These are phyloP conservation scores for Diplazon laetatorius DNA, from an alignment of 2,888 invertebrate species.

Conservation along the genomic window DNA sequence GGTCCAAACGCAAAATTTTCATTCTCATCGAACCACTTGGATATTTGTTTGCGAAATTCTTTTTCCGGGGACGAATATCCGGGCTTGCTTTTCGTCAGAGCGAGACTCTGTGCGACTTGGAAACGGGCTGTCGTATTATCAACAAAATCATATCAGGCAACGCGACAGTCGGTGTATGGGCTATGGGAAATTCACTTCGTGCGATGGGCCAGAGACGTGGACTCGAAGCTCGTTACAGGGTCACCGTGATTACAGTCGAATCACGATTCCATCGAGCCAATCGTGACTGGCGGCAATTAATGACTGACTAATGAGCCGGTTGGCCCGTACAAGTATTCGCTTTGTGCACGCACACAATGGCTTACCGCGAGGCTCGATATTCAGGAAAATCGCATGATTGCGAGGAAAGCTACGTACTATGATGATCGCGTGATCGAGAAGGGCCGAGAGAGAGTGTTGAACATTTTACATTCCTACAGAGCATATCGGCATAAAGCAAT, in stretches of 20 bases:
- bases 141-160: constrained; percentile 3
- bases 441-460: too few relatives aligned
- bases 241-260: constrained; percentile 15
- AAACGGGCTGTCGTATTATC: constrained; percentile 76
- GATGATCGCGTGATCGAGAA: too few relatives aligned
- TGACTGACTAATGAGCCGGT: constrained; percentile 29
- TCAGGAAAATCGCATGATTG: too few relatives aligned
- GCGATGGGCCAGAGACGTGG: background rate
- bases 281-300: constrained; percentile 25
- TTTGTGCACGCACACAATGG: background rate
- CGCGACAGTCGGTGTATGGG: background rate
- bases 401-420: too few relatives aligned
- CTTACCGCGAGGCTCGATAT: background rate
- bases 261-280: constrained; percentile 18
- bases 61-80: constrained; percentile 65
- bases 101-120: constrained; percentile 81
- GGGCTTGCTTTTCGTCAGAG: constrained; percentile 76
- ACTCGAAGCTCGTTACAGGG: background rate
- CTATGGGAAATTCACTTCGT: background rate
- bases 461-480: too few relatives aligned
- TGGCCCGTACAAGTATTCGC: background rate
- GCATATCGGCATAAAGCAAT: too few relatives aligned
- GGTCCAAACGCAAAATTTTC: constrained; percentile 68
- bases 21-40: constrained; percentile 79
- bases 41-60: constrained; percentile 76